Evolutionary conservation across 2,797 vertebrate species (phyloP).

Genomic region (Bufotes viridis): DNA sequence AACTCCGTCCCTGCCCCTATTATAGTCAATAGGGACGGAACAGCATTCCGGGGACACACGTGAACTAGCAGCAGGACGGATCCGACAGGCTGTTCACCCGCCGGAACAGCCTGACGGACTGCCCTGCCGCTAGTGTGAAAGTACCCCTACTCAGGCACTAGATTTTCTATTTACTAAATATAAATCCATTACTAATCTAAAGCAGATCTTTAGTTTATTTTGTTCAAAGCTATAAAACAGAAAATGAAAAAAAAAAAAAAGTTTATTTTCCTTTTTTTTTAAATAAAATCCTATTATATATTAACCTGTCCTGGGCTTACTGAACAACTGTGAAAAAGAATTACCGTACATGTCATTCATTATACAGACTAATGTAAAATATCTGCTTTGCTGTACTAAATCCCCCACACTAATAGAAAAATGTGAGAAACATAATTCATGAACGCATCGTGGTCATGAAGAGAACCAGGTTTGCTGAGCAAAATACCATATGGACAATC

Average conservation of each 20-base stretch:
- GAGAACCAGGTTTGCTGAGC: conserved; percentile 14
- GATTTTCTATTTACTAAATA: not conserved
- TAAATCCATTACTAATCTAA: too few species aligned
- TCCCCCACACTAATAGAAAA: not conserved
- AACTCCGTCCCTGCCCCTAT: too few species aligned
- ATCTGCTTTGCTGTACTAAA: not conserved
- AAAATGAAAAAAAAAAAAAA: not conserved
- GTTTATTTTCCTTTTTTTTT: not conserved
- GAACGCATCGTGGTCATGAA: not conserved
- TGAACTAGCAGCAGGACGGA: too few species aligned
- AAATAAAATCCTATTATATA: not conserved
- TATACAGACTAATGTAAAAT: not conserved
- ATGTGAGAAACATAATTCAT: conserved; percentile 10
- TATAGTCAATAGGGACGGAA: too few species aligned
- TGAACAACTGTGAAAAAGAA: not conserved
- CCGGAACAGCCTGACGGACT: too few species aligned
- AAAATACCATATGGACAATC: conserved; percentile 32
- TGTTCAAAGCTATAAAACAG: not conserved
- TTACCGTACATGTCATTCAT: too few species aligned
- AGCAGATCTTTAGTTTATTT: not conserved
- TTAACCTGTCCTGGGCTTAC: not conserved
- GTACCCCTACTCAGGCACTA: not conserved
- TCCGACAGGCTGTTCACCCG: too few species aligned
- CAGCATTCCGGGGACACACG: too few species aligned
- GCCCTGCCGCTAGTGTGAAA: too few species aligned